Evolutionary conservation across 2,113 vertebrate species (phyloP).

Genomic region (Bambusicola thoracicus): DNA sequence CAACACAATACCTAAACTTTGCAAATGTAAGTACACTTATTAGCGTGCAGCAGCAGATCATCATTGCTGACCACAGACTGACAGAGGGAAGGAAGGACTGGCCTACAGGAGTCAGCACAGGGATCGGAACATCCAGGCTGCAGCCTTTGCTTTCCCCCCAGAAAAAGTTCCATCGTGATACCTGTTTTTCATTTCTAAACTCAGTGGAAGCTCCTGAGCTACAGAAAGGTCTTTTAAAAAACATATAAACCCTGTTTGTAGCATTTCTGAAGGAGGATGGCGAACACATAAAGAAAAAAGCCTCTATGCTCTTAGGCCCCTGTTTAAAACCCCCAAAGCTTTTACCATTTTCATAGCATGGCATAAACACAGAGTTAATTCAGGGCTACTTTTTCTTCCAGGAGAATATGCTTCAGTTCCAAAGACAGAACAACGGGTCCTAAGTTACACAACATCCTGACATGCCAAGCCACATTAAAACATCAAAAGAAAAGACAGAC

Average conservation of each 20-base stretch:
- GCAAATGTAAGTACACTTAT: not conserved
- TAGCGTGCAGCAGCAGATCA: not conserved
- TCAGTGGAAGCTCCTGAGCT: not conserved
- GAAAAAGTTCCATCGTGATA: not conserved
- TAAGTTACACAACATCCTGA: not conserved
- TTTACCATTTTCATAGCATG: not conserved
- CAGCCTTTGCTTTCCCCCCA: not conserved
- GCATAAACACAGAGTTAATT: not conserved
- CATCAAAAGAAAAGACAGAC: not conserved
- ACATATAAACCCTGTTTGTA: not conserved
- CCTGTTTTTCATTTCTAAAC: not conserved
- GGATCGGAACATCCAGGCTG: not conserved
- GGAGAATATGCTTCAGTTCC: not conserved
- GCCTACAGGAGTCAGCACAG: fast-evolving
- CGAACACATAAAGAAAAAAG: not conserved
- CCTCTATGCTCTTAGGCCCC: not conserved
- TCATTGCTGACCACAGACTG: not conserved
- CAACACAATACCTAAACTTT: not conserved
- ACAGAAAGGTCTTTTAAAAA: not conserved
- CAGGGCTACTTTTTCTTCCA: not conserved
- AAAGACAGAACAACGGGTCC: conserved; percentile 2
- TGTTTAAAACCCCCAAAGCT: not conserved
- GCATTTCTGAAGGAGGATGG: not conserved
- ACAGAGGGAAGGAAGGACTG: not conserved
- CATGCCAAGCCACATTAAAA: conserved; percentile 40